A percentile compares a stretch with the other conserved stretches of the same genome.
These are phyloP conservation scores for Plectus sambesii DNA, from an alignment of 1,140 invertebrate species.

Conservation along the genomic window DNA sequence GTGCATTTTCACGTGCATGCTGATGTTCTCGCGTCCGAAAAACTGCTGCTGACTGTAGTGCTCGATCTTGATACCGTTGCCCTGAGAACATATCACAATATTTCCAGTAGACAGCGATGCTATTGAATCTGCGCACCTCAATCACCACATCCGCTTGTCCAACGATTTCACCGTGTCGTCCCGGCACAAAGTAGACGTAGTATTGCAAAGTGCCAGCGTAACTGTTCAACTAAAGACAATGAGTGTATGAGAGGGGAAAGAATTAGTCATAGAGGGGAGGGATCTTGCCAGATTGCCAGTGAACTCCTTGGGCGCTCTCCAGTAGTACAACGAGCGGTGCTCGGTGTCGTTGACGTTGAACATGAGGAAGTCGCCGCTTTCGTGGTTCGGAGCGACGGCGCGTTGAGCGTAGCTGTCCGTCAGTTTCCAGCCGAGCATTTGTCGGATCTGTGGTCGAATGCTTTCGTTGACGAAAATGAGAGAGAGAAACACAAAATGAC, in stretches of 20 bases:
- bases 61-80: conserved; percentile 53
- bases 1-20: conserved; percentile 52
- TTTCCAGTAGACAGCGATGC: neutral
- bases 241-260: conserved; percentile 13
- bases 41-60: conserved; percentile 41
- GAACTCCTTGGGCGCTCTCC: conserved; percentile 63
- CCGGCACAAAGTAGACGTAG: conserved; percentile 67
- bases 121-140: conserved; percentile 53
- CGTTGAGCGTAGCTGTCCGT: conserved; percentile 43
- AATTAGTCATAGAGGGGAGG: conserved; percentile 7
- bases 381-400: conserved; percentile 32
- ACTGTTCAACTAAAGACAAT: conserved; percentile 54
- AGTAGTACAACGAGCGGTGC: conserved; percentile 65
- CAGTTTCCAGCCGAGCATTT: conserved; percentile 44
- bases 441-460: conserved; percentile 23
- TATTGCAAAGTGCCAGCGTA: conserved; percentile 73
- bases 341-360: conserved; percentile 55
- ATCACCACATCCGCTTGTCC: conserved; percentile 71
- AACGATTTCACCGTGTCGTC: conserved; percentile 69
- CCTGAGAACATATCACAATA: conserved; percentile 41
- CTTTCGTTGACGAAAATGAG: neutral
- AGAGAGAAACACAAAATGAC: neutral
- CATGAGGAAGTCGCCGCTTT: conserved; percentile 37
- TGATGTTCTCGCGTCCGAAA: conserved; percentile 30
- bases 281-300: conserved; percentile 49